Evolutionary conservation across 2,888 invertebrate genomes (phyloP).

Genomic region (Scelioninae gen. 2): DNA sequence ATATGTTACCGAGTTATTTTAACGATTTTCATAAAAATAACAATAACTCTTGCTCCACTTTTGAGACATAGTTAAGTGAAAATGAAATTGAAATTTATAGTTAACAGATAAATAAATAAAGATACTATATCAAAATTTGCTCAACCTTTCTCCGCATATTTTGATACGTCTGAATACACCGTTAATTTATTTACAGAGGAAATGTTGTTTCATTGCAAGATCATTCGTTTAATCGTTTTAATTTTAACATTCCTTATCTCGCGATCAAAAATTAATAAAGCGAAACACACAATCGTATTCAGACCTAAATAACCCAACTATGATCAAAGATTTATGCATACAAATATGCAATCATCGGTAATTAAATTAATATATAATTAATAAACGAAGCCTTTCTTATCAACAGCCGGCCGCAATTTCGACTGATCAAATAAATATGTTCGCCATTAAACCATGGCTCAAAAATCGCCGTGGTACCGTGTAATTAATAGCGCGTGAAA

Average conservation of each 20-base stretch:
- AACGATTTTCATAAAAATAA: background rate
- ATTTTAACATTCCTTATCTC: background rate
- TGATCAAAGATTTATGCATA: slow-evolving; percentile 26
- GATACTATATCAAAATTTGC: too few relatives aligned
- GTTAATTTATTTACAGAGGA: too few relatives aligned
- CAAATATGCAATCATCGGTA: slow-evolving; percentile 18
- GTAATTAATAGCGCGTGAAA: slow-evolving; percentile 21
- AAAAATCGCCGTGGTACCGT: slow-evolving; percentile 4
- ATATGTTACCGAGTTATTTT: too few relatives aligned
- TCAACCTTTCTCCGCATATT: too few relatives aligned
- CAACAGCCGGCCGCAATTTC: slow-evolving; percentile 20
- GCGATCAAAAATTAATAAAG: slow-evolving; percentile 13
- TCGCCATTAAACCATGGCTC: slow-evolving; percentile 3
- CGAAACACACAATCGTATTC: slow-evolving; percentile 25
- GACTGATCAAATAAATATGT: slow-evolving; percentile 17
- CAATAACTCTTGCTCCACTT: too few relatives aligned
- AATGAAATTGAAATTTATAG: too few relatives aligned
- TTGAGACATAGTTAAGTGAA: too few relatives aligned
- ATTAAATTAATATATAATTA: slow-evolving; percentile 42
- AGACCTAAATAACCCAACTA: slow-evolving; percentile 7
- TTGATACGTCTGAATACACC: too few relatives aligned
- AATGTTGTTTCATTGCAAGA: too few relatives aligned
- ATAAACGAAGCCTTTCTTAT: slow-evolving; percentile 12
- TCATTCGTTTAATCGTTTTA: too few relatives aligned
- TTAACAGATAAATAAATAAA: too few relatives aligned